Percentiles rank a stretch among this genome's conserved stretches.
These are phyloP conservation scores for Pteropus alecto DNA, from an alignment of 2,113 vertebrate genomes.

Conservation along the genomic window DNA sequence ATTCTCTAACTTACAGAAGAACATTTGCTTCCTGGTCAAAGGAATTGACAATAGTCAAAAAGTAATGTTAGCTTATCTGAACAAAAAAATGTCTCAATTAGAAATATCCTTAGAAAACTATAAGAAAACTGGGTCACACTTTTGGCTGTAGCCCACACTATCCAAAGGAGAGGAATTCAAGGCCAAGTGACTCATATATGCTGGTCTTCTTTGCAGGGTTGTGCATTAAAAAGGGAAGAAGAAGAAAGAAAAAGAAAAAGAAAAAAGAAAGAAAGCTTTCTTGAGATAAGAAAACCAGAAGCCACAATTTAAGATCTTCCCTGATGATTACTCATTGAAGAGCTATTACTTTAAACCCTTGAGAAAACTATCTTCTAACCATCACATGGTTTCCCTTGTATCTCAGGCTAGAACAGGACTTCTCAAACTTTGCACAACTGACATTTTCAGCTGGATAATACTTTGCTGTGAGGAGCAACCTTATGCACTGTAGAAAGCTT, in stretches of 20 bases:
- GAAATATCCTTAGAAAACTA: not conserved
- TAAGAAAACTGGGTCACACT: not conserved
- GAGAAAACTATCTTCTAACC: not conserved
- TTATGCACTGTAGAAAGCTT: not conserved
- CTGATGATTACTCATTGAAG: not conserved
- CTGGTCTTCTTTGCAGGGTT: not conserved
- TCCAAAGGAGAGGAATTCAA: not conserved
- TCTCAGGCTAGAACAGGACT: not conserved
- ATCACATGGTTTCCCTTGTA: not conserved
- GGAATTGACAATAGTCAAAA: not conserved
- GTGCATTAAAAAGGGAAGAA: not conserved
- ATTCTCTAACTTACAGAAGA: not conserved
- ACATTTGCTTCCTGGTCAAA: not conserved
- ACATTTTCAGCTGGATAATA: not conserved
- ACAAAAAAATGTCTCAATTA: not conserved
- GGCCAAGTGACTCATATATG: not conserved
- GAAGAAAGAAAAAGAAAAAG: not conserved
- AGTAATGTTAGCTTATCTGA: not conserved
- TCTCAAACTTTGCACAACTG: not conserved
- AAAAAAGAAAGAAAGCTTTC: not conserved
- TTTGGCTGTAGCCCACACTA: not conserved
- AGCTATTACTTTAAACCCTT: not conserved
- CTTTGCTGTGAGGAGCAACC: not conserved
- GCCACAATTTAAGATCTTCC: not conserved
- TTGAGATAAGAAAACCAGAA: not conserved